Evolutionary conservation across 35 echinoderm and acorn worm species (phyloP).

Genomic region (Holothuria glaberrima): DNA sequence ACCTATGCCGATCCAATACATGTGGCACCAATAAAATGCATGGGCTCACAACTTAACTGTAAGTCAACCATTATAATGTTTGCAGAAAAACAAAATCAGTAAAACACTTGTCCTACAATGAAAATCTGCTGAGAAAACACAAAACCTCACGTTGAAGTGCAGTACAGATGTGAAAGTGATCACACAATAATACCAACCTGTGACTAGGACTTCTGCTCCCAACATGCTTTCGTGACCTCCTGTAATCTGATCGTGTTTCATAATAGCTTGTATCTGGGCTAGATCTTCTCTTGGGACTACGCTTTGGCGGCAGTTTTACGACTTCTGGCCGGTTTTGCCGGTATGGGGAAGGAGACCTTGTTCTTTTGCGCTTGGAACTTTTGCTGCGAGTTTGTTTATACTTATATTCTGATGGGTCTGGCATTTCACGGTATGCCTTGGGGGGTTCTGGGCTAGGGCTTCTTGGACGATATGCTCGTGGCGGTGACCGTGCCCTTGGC

Average conservation of each 20-base stretch:
- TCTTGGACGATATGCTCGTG: constrained; percentile 40
- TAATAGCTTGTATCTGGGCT: constrained; percentile 34
- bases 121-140: too few species aligned
- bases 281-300: constrained; percentile 31
- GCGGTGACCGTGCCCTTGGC: constrained; percentile 57
- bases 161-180: too few species aligned
- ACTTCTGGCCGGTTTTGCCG: not conserved
- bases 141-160: too few species aligned
- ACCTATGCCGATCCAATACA: too few species aligned
- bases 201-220: constrained; percentile 83
- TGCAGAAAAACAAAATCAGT: too few species aligned
- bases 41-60: too few species aligned
- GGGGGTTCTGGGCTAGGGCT: constrained; percentile 52
- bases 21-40: too few species aligned
- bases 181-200: constrained; percentile 61
- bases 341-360: constrained; percentile 29
- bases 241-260: constrained; percentile 43
- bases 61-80: too few species aligned
- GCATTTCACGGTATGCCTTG: constrained; percentile 41
- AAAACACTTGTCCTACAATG: too few species aligned
- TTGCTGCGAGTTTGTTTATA: constrained; percentile 30
- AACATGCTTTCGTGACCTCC: constrained; percentile 26
- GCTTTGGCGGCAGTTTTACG: constrained; percentile 4
- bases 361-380: constrained; percentile 33
- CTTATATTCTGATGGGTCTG: constrained; percentile 16